Evolutionary conservation across 2,113 vertebrate species (phyloP), one percentile per base, ranked within the genome.

Genomic region (Lota lota): DNA sequence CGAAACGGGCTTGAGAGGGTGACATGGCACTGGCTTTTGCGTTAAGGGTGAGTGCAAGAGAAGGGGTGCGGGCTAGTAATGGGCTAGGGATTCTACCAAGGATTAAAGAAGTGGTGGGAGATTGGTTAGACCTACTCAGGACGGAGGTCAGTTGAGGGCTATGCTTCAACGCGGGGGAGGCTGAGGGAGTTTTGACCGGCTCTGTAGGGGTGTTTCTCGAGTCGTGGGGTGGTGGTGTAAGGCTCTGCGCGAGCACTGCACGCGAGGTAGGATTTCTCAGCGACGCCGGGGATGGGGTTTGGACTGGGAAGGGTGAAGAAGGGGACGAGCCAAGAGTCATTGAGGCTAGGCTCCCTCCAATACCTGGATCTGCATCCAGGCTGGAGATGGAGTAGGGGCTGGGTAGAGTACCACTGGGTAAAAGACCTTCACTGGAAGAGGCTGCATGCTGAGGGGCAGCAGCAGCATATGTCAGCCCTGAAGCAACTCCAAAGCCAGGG

Each of bases 291-390:
- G 75, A 80, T 22, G 36, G 22, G 5, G 58, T 67, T n/a, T 68
- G 75, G 24, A 62, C 67, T 53, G 15, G 59, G 47, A 61, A 56
- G 0, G 69, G 81, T 17, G 69, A 69, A 22, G 51, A 68, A 47
- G 83, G 80, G 6, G 87, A 81, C 11, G 80, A 79, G 33, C 69
- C 82, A 51, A 65, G 53, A 63, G 76, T 85, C 65, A 75, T 78
- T 19, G 80, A 71, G 50, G 36, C 70, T 14, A 60, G 51, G 33
- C 64, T 74, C 56, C 28, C 24, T 63, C 65, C 63, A 50, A 68
- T 60, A 15, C 21, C 59, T 66, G 56, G 56, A 1, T 79, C 74
- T n/a, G 60, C 51, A 1, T 78, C 71, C 47, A 72, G 59, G 56
- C 77, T 76, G 4, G 67, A 40, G 20, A 16, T 24, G 4, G 33